phyloP scores from a whole-genome alignment of 2,113 vertebrate species.

The Albula goreensis region DNA sequence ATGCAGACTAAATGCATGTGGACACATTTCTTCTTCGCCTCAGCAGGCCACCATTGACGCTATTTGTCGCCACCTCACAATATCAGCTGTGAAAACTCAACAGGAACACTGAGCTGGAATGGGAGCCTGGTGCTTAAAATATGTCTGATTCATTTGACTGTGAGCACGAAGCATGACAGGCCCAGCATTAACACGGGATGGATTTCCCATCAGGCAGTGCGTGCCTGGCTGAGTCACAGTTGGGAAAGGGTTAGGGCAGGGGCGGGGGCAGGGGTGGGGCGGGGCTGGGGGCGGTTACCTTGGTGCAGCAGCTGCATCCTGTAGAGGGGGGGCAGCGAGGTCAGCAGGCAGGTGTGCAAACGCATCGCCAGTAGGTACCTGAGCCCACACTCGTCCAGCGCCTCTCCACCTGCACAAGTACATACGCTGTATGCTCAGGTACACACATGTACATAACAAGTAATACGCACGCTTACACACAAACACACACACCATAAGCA shows the following conservation, averaged over 20 bases:
- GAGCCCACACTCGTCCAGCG: slow-evolving; percentile 91
- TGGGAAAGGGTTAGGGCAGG: not conserved
- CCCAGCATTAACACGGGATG: not conserved
- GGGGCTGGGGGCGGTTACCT: slow-evolving; percentile 68
- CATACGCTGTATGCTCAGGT: slow-evolving; percentile 20
- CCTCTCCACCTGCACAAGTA: slow-evolving; percentile 79
- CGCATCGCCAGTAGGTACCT: slow-evolving; percentile 93
- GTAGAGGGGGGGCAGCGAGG: slow-evolving; percentile 91
- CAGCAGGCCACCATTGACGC: too few relatives aligned
- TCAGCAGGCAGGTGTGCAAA: slow-evolving; percentile 91
- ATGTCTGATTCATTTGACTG: not conserved
- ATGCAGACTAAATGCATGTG: too few relatives aligned
- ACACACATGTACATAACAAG: not conserved
- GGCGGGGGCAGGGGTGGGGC: not conserved
- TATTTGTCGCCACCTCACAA: not conserved
- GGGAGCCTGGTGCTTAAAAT: not conserved
- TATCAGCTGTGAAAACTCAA: not conserved
- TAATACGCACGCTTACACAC: not conserved
- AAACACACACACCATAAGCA: not conserved
- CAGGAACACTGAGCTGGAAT: not conserved
- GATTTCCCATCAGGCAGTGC: not conserved
- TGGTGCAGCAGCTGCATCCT: slow-evolving; percentile 92
- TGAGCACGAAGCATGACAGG: not conserved
- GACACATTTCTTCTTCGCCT: too few relatives aligned
- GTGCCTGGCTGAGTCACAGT: not conserved